Evolutionary conservation across 23 tunicate genomes (phyloP), one percentile per base, ranked within the genome.

Genomic region (Halocynthia aurantium): DNA sequence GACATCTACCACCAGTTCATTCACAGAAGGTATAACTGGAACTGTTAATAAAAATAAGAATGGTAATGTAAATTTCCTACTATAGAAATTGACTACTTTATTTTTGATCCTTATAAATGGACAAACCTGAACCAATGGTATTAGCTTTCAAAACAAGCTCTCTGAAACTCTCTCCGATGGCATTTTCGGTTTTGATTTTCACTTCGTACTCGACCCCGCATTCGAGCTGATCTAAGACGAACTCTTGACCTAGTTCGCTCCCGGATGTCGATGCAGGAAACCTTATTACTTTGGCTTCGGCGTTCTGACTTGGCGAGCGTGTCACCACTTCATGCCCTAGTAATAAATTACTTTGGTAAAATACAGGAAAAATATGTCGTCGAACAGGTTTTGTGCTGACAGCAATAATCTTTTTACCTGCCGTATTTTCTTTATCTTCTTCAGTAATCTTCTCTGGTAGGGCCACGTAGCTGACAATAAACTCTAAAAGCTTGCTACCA

Each of bases 181-280:
- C 52, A 19, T 71, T 81, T 8, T 50, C 62, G 8, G 80, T 51
- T 52, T 50, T 81, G 51, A 71, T 44, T 10, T 22, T 52, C 63
- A 81, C 53, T 54, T 81, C 78, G 53, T 81, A 71, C 18, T 57
- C 61, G 67, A 65, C 57, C 13, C 84, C 84, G 62, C 84, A 81
- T 71, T 81, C 84, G 52, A 81, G 40, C 51, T 57, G 55, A 55
- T 81, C 77, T 21, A 74, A 53, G 7, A 74, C 62, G n/a, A 74
- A 54, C 21, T 74, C 78, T 56, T 74, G 78, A 4, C 17, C 50
- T 10, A 22, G 22, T 75, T 57, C 53, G 71, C 64, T 66, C 15
- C 10, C 67, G 82, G 49, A 71, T 71, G 76, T 15, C 13, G 54
- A 51, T 22, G 52, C 76, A 31, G 76, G 76, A 18, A 71, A 40